These are phyloP conservation scores for Chlorospingus semifuscus DNA, from an alignment of 2,797 vertebrate genomes.

Conservation along the genomic window DNA sequence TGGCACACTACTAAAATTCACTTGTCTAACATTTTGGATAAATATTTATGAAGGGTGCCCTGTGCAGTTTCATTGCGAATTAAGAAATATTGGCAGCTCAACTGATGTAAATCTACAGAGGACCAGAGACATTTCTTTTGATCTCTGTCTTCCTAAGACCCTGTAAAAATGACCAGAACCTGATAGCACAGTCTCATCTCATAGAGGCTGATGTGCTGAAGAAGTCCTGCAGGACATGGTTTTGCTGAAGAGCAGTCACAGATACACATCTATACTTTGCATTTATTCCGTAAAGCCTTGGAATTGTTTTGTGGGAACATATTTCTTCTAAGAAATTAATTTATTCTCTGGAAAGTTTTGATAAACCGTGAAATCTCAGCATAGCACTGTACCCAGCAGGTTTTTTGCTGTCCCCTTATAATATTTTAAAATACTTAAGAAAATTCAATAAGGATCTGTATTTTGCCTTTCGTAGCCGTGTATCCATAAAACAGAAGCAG, in stretches of 20 bases:
- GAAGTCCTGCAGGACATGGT: background rate
- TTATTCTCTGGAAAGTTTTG: background rate
- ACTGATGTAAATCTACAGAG: conserved; percentile 78
- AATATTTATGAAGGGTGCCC: conserved; percentile 71
- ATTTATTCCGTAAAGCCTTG: background rate
- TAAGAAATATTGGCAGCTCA: conserved; percentile 76
- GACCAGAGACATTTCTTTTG: conserved; percentile 80
- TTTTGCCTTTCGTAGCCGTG: background rate
- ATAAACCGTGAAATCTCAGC: background rate
- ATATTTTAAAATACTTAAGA: background rate
- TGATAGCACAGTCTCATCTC: conserved; percentile 63
- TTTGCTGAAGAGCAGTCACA: background rate
- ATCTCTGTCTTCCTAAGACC: conserved; percentile 75
- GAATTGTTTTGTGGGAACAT: background rate
- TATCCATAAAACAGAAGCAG: background rate
- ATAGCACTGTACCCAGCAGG: background rate
- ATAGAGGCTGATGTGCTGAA: background rate
- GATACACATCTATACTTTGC: background rate
- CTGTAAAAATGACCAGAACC: conserved; percentile 77
- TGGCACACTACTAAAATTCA: conserved; percentile 65
- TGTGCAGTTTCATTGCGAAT: conserved; percentile 72
- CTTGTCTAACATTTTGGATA: conserved; percentile 62
- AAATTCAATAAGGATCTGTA: background rate
- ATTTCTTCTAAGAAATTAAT: background rate
- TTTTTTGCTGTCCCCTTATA: background rate